Conservation (phyloP, 1,140 invertebrate genomes). For the Panulirus ornatus region DNA sequence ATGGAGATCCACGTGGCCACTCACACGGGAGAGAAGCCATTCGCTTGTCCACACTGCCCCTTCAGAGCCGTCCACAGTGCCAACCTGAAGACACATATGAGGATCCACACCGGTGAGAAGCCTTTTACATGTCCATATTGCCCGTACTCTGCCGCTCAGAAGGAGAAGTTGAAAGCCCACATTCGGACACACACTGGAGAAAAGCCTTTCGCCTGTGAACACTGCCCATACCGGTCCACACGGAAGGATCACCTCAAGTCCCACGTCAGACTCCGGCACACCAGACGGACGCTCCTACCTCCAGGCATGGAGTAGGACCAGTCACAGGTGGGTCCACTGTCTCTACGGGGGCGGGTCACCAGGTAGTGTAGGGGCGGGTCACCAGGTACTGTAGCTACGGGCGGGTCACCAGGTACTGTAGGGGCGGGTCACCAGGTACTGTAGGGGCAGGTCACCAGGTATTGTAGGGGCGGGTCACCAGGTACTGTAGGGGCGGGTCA, state of each 20-base stretch:
- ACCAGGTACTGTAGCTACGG: no score
- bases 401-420: no score
- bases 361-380: no score
- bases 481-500: no score
- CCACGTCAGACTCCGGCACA: conserved; percentile 56
- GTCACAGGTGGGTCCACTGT: no score
- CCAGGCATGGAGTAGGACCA: not conserved
- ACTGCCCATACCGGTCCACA: conserved; percentile 53
- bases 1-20: conserved; percentile 42
- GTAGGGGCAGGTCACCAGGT: no score
- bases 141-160: conserved; percentile 55
- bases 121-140: conserved; percentile 58
- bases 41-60: conserved; percentile 55
- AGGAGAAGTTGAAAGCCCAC: conserved; percentile 59
- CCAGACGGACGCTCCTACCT: not conserved
- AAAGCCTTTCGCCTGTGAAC: conserved; percentile 57
- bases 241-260: conserved; percentile 56
- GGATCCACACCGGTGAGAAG: conserved; percentile 54
- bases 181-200: conserved; percentile 53
- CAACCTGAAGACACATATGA: conserved; percentile 49
- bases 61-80: conserved; percentile 54
- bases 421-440: no score
- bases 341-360: no score
- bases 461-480: no score
- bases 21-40: conserved; percentile 54